Evolutionary conservation across 2,888 invertebrate genomes (phyloP).

Genomic region (Siphonodentalium dalli): DNA sequence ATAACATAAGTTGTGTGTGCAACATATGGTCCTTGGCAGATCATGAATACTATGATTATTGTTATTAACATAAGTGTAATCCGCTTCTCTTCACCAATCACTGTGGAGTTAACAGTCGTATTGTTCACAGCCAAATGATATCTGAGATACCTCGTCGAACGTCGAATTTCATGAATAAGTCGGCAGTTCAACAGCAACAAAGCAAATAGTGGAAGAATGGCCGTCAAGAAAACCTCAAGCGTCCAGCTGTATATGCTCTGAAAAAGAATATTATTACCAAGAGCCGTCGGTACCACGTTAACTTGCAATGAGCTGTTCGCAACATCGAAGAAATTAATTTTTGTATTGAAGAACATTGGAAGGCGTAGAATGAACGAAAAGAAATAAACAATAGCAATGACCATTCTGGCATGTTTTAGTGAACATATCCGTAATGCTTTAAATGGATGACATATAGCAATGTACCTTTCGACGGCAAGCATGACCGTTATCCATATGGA

Average conservation of each 20-base stretch:
- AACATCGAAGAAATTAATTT: conserved; percentile 24
- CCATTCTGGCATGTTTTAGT: conserved; percentile 45
- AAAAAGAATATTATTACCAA: conserved; percentile 35
- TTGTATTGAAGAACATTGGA: conserved; percentile 50
- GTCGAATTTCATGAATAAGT: conserved; percentile 57
- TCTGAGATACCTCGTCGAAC: conserved; percentile 56
- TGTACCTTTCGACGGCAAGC: conserved; percentile 60
- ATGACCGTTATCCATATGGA: conserved; percentile 62
- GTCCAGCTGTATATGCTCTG: conserved; percentile 39
- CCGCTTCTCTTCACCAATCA: conserved; percentile 57
- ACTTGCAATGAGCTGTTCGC: conserved; percentile 19
- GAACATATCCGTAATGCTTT: conserved; percentile 53
- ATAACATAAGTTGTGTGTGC: conserved; percentile 28
- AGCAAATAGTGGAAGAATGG: conserved; percentile 52
- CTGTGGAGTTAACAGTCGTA: conserved; percentile 46
- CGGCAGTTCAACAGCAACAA: conserved; percentile 52
- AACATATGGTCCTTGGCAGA: conserved; percentile 58
- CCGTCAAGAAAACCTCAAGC: conserved; percentile 42
- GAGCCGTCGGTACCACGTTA: conserved; percentile 25
- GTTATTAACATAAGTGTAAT: conserved; percentile 61
- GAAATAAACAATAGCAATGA: conserved; percentile 44
- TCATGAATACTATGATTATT: conserved; percentile 59
- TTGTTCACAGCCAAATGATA: conserved; percentile 43
- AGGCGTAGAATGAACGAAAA: conserved; percentile 39
- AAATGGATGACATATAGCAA: conserved; percentile 61